These are phyloP conservation scores for Cisticola juncidis DNA, from an alignment of 2,113 vertebrate genomes.

Conservation along the genomic window DNA sequence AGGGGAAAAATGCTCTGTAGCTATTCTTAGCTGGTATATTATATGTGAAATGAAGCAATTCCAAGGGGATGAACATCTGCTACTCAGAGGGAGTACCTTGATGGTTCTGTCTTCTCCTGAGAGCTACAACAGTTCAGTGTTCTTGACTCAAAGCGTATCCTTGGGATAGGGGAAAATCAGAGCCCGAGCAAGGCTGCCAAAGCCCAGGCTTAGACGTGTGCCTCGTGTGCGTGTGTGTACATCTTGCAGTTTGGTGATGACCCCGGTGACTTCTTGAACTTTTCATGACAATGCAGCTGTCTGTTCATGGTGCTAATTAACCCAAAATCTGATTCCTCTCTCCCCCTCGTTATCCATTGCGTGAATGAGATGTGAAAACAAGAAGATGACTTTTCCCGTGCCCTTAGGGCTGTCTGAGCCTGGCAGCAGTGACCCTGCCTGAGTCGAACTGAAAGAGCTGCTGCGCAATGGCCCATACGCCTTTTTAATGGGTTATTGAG, in stretches of 20 bases:
- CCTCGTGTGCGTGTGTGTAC: constrained; percentile 42
- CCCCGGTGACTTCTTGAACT: constrained; percentile 63
- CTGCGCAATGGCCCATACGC: constrained; percentile 31
- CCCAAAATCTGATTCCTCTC: constrained; percentile 48
- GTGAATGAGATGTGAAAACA: constrained; percentile 68
- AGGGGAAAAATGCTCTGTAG: neutral
- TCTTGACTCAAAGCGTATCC: neutral
- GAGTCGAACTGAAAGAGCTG: constrained; percentile 51
- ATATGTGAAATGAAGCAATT: constrained; percentile 14
- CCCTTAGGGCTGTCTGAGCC: constrained; percentile 48
- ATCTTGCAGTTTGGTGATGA: constrained; percentile 26
- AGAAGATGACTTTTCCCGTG: constrained; percentile 64
- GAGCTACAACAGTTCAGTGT: neutral
- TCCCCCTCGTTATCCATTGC: constrained; percentile 33
- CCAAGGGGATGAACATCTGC: neutral
- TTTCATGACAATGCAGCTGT: constrained; percentile 57
- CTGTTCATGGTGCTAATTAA: constrained; percentile 66
- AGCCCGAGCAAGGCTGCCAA: neutral
- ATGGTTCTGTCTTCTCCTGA: neutral
- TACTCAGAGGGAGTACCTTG: neutral
- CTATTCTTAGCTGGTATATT: constrained; percentile 10
- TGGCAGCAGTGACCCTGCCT: constrained; percentile 55
- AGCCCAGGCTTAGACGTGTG: constrained; percentile 5
- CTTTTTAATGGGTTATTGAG: constrained; percentile 57
- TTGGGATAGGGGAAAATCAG: neutral